Base-by-base conservation (phyloP, 2,797 vertebrate genomes). In the Pipistrellus pygmaeus region DNA sequence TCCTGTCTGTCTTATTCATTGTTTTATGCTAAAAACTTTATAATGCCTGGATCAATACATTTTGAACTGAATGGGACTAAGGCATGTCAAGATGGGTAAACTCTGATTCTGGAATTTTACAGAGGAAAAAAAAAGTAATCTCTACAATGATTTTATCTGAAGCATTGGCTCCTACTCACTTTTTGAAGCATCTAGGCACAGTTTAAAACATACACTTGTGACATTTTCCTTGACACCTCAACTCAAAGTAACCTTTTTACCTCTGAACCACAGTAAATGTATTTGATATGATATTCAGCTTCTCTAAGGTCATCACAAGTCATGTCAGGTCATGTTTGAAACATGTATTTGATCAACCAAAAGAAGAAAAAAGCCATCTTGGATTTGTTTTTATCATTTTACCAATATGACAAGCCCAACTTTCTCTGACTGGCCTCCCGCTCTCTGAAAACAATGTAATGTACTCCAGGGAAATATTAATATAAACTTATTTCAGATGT, bases 221-320 rank as follows among this genome's bases (percentile, higher is more conserved):
- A 73, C 35, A 4, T 89, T 7, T 69, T 60, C 27, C 20, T 32
- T 92, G 17, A 89, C 14, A 82, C 1, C 1, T 68, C n/a, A 68
- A 80, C 30, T 84, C 18, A 41, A 51, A 82, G 6, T 64, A 27
- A 72, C 55, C 35, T 93, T 87, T 94, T 73, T 95, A 90, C 13
- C 21, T 90, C 76, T 82, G 23, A 85, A 77, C 41, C 23, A 91
- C 38, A 77, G 5, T 51, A 38, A 72, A 69, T 35, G 44, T 76
- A 57, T 46, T 93, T 81, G 27, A 46, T 11, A 53, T 84, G n/a
- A 55, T 35, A 66, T 46, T 85, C 38, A 89, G 3, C 64, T 92
- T 95, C 51, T 89, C 27, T 48, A 48, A 1, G 17, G 66, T 66
- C 15, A 78, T 80, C 35, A 88, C 41, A 90, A 77, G 25, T 69